Evolutionary conservation across 2,888 invertebrate genomes (phyloP).

Genomic region (Ormyrus labotus): DNA sequence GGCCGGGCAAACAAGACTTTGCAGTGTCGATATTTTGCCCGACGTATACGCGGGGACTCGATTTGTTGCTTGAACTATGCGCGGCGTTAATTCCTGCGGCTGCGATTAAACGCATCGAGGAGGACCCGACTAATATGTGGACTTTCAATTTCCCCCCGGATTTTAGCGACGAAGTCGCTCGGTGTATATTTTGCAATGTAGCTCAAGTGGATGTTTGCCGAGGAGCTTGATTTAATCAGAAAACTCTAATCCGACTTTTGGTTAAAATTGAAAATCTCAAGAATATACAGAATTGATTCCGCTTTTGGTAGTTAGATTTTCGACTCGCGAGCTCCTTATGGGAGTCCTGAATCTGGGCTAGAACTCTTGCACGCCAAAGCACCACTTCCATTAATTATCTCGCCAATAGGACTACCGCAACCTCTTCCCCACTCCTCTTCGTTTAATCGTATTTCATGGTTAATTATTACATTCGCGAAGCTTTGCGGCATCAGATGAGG

Average conservation of each 20-base stretch:
- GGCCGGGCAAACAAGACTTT: slow-evolving; percentile 2
- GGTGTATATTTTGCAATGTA: too few relatives aligned
- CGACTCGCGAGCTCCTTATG: too few relatives aligned
- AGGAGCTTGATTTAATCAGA: too few relatives aligned
- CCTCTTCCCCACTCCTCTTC: not conserved
- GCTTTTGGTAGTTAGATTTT: not conserved
- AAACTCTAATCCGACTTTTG: too few relatives aligned
- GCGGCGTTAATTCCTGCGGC: slow-evolving; percentile 1
- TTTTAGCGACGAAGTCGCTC: too few relatives aligned
- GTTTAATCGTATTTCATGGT: slow-evolving; percentile 59
- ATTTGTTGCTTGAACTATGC: slow-evolving; percentile 21
- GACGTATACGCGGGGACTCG: not conserved
- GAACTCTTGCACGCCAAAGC: not conserved
- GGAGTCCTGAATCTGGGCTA: not conserved
- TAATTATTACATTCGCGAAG: slow-evolving; percentile 64
- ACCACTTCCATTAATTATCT: slow-evolving; percentile 45
- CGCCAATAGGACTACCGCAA: slow-evolving; percentile 12
- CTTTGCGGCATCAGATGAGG: slow-evolving; percentile 58
- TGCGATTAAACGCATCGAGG: not conserved
- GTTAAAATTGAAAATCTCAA: too few relatives aligned
- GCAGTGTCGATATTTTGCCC: slow-evolving; percentile 2
- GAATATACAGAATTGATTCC: too few relatives aligned
- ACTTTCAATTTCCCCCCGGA: too few relatives aligned
- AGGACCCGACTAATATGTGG: too few relatives aligned
- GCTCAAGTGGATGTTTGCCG: too few relatives aligned